Evolutionary conservation across 1,140 invertebrate species (phyloP).

Genomic region (Meloidogyne floridensis): DNA sequence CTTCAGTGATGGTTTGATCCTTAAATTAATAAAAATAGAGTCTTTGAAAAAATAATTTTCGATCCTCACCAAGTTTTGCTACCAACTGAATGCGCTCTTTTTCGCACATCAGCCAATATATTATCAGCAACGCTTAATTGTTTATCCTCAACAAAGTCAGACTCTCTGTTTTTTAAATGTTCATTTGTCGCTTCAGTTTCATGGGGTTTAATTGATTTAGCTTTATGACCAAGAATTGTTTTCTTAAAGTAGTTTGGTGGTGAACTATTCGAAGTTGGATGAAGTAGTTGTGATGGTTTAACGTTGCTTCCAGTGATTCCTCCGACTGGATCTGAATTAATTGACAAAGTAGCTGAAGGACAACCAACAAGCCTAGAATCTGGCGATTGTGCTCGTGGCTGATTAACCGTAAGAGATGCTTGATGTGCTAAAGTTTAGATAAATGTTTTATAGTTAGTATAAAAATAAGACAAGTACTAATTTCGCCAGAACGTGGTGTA

Average conservation of each 20-base stretch:
- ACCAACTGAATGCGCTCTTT: conserved; percentile 36
- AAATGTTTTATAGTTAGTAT: not conserved
- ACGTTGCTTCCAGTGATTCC: conserved; percentile 17
- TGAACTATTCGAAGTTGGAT: conserved; percentile 16
- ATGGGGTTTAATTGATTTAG: conserved; percentile 12
- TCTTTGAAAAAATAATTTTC: not conserved
- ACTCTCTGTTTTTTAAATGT: not conserved
- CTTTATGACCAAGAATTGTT: not conserved
- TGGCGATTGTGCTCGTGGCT: conserved; percentile 38
- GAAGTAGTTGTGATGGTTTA: conserved; percentile 20
- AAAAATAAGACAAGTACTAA: not conserved
- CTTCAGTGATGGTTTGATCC: conserved; percentile 27
- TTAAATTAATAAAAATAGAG: not conserved
- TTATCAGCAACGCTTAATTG: not conserved
- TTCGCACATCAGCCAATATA: conserved; percentile 25
- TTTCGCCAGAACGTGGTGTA: conserved; percentile 10
- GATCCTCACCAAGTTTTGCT: conserved; percentile 34
- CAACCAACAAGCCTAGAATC: conserved; percentile 31
- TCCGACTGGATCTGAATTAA: conserved; percentile 14
- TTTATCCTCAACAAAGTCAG: not conserved
- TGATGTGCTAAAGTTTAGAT: not conserved
- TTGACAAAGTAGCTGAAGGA: not conserved
- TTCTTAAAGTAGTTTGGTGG: conserved; percentile 29
- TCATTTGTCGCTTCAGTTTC: conserved; percentile 1
- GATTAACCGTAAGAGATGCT: not conserved